These are phyloP conservation scores for Agelastica alni DNA, from an alignment of 2,888 invertebrate species.

Conservation along the genomic window DNA sequence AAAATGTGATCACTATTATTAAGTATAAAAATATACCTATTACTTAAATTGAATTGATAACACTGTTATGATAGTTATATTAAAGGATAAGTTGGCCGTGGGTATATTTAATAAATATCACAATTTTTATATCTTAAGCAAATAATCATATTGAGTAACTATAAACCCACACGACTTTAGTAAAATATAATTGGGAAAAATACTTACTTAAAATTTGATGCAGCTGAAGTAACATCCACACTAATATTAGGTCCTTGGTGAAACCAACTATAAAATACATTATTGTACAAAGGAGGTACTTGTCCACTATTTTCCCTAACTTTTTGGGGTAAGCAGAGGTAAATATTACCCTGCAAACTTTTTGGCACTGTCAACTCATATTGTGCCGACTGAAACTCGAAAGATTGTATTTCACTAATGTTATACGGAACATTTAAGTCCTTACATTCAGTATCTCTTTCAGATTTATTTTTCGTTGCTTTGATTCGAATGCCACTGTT, in stretches of 20 bases:
- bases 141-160: neutral
- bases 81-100: too few species aligned
- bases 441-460: constrained; percentile 45
- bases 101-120: neutral
- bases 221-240: constrained; percentile 46
- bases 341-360: constrained; percentile 46
- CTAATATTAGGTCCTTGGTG: constrained; percentile 60
- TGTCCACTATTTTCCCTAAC: constrained; percentile 51
- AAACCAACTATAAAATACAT: constrained; percentile 55
- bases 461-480: constrained; percentile 43
- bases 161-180: neutral
- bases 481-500: constrained; percentile 46
- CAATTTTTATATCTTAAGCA: neutral
- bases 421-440: constrained; percentile 44
- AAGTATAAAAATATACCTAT: too few species aligned
- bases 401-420: constrained; percentile 44
- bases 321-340: constrained; percentile 50
- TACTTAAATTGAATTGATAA: too few species aligned
- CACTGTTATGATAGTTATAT: too few species aligned
- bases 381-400: constrained; percentile 39
- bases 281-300: constrained; percentile 53
- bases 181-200: neutral
- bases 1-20: too few species aligned
- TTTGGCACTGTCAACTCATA: constrained; percentile 48
- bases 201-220: constrained; percentile 17